phyloP scores from a whole-genome alignment of 1,140 invertebrate species.

The Drosophila carrolli region DNA sequence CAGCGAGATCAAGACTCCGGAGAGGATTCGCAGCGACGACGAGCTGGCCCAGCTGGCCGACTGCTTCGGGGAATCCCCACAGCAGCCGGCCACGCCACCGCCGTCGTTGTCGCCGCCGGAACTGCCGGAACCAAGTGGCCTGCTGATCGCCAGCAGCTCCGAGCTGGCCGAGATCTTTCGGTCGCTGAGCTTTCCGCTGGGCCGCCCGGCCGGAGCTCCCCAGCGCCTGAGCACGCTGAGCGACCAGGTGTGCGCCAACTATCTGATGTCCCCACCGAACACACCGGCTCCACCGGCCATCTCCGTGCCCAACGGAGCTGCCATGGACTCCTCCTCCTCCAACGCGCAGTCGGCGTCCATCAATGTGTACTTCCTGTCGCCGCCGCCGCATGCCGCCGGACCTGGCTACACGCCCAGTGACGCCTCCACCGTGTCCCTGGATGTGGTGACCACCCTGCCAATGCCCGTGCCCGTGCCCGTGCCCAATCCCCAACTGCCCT shows the following conservation, averaged over 20 bases:
- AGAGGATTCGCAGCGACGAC: constrained; percentile 34
- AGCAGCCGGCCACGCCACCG: constrained; percentile 74
- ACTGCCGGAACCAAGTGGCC: constrained; percentile 65
- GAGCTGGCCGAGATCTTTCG: constrained; percentile 81
- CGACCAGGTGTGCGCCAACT: constrained; percentile 79
- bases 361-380: constrained; percentile 83
- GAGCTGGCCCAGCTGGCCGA: constrained; percentile 74
- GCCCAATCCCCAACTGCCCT: constrained; percentile 17
- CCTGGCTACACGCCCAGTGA: constrained; percentile 68
- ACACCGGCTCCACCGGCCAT: constrained; percentile 53
- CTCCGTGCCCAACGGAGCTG: constrained; percentile 4
- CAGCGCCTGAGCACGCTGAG: constrained; percentile 81
- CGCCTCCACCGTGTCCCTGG: constrained; percentile 78
- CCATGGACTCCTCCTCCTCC: constrained; percentile 15
- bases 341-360: constrained; percentile 60
- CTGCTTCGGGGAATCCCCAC: constrained; percentile 72
- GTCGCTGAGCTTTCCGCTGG: constrained; percentile 76
- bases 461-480: constrained; percentile 56
- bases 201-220: constrained; percentile 41
- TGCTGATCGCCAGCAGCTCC: constrained; percentile 71
- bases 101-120: constrained; percentile 76
- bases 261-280: constrained; percentile 82
- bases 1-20: constrained; percentile 35
- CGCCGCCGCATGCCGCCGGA: constrained; percentile 69
- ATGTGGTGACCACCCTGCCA: constrained; percentile 73